Percentiles rank a stretch among this genome's conserved stretches.
Evolutionary conservation across 2,797 vertebrate species (phyloP).

Genomic region (Mergus octosetaceus): DNA sequence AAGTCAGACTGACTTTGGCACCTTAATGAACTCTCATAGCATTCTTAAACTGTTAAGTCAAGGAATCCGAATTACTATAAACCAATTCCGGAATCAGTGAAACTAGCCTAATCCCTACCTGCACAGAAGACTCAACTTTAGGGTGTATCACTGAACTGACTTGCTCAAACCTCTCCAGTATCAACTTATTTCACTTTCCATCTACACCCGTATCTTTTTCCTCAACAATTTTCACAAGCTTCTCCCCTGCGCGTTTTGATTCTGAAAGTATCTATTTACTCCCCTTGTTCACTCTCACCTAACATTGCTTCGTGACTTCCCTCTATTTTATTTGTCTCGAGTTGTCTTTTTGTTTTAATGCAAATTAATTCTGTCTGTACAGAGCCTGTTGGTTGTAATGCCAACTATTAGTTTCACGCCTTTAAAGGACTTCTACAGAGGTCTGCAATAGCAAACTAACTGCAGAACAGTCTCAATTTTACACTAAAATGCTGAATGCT

Average conservation of each 20-base stretch:
- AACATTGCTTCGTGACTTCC: not conserved
- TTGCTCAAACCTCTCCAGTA: not conserved
- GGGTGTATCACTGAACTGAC: not conserved
- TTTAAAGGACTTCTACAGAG: not conserved
- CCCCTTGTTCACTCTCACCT: not conserved
- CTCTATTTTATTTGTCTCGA: not conserved
- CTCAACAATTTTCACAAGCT: not conserved
- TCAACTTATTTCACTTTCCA: not conserved
- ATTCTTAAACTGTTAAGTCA: conserved; percentile 3
- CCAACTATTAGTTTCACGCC: not conserved
- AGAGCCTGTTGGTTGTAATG: not conserved
- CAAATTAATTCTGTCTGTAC: not conserved
- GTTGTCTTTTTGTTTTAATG: not conserved
- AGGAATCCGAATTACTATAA: not conserved
- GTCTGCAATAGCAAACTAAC: not conserved
- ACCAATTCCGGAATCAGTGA: not conserved
- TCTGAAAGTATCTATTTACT: not conserved
- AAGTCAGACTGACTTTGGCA: not conserved
- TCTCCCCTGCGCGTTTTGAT: not conserved
- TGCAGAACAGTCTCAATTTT: not conserved
- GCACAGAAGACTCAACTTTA: not conserved
- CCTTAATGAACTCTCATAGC: conserved; percentile 7
- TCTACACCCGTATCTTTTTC: fast-evolving
- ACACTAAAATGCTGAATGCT: not conserved
- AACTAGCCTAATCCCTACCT: not conserved